A percentile compares a stretch with the other conserved stretches of the same genome.
phyloP scores from a whole-genome alignment of 2,888 invertebrate genomes.

The Archips xylosteana region DNA sequence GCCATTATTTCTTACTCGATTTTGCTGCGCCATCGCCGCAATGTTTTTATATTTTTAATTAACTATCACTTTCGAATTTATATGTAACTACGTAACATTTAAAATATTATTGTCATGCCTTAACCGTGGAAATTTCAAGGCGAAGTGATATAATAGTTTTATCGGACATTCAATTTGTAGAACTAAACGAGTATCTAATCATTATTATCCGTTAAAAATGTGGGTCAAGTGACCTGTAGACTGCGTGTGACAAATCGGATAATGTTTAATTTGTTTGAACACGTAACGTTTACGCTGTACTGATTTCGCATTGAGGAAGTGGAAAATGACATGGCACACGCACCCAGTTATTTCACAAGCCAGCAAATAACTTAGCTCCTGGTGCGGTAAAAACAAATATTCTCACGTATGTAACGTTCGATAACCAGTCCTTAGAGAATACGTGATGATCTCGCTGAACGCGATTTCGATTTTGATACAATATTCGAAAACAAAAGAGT shows the following conservation, averaged over 20 bases:
- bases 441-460: conserved; percentile 69
- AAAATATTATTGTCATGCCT: not conserved
- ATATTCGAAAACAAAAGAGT: conserved; percentile 22
- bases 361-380: conserved; percentile 51
- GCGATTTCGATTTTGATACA: conserved; percentile 60
- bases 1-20: conserved; percentile 13
- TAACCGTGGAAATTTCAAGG: conserved; percentile 1
- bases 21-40: conserved; percentile 17
- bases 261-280: conserved; percentile 48
- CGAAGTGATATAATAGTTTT: conserved; percentile 11
- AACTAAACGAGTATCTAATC: not conserved
- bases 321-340: conserved; percentile 58
- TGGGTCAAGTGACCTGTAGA: conserved; percentile 27
- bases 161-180: not conserved
- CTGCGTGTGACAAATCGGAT: conserved; percentile 42
- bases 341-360: conserved; percentile 53
- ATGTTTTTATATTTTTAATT: not conserved
- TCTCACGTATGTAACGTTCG: conserved; percentile 75
- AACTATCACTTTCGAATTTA: not conserved
- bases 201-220: conserved; percentile 12
- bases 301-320: conserved; percentile 63
- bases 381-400: conserved; percentile 68
- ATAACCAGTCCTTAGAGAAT: conserved; percentile 60
- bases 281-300: conserved; percentile 60
- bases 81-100: no score